Conservation (phyloP, 2,888 invertebrate species). For the Galerucella calmariensis region DNA sequence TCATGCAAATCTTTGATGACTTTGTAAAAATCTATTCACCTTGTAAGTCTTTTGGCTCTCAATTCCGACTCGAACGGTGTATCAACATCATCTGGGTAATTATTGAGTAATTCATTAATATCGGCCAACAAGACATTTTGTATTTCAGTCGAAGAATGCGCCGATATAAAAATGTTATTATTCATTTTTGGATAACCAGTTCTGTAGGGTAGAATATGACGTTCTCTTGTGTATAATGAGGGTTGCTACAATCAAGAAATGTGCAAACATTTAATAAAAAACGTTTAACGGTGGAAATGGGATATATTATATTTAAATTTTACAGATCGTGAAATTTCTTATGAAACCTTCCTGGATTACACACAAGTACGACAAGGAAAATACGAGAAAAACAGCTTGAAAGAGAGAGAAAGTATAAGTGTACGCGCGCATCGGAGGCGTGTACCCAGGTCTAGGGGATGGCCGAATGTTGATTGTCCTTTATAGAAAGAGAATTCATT, state of each 20-base stretch:
- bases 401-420: too few species aligned
- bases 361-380: too few species aligned
- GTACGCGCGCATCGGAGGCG: too few species aligned
- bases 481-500: too few species aligned
- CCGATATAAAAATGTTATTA: constrained; percentile 40
- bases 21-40: constrained; percentile 56
- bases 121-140: constrained; percentile 40
- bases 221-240: constrained; percentile 43
- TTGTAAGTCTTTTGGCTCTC: constrained; percentile 63
- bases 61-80: constrained; percentile 70
- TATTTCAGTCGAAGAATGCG: constrained; percentile 31
- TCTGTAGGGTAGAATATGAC: constrained; percentile 49
- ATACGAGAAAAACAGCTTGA: too few species aligned
- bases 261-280: not conserved
- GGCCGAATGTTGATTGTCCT: too few species aligned
- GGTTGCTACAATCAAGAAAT: constrained; percentile 39
- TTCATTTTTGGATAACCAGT: constrained; percentile 54
- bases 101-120: constrained; percentile 46
- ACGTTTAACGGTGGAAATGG: too few species aligned
- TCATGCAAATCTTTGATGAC: too few species aligned
- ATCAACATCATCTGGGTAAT: constrained; percentile 58
- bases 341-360: too few species aligned
- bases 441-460: too few species aligned
- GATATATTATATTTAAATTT: too few species aligned
- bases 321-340: too few species aligned